Base-by-base conservation (phyloP, 2,888 invertebrate genomes). In the Drosophila barbarae region DNA sequence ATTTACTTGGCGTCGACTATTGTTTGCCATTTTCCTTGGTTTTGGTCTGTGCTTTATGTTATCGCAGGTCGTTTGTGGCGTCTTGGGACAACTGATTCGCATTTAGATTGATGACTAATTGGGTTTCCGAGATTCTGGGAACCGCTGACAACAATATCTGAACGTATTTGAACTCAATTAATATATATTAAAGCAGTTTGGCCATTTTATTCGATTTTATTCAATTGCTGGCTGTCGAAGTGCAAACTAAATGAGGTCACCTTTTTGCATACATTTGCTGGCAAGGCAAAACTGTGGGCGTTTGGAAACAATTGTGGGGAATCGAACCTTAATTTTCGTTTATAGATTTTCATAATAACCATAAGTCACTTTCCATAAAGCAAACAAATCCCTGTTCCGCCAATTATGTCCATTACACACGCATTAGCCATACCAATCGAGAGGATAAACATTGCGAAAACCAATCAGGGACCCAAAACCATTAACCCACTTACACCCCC, bases 401-500 rank as follows among this genome's bases (percentile, higher is more conserved):
- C 71, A 76, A 76, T 74, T 67, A 54, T 58, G 39, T 30, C 64
- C 77, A 69, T 74, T 61, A 47, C 18, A 28, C 21, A 28, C 34
- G 18, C 54, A 50, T 46, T 75, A 71, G 68, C 60, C 53, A 38
- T 9, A 13, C 73, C 70, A 66, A 73, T 71, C 58, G 65, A 41
- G 51, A 64, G 60, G 35, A 54, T 47, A 76, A 76, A 76, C 71
- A 76, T 58, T 52, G 47, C 58, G 26, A 52, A 51, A 73, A 68
- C 56, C 75, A 76, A 76, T 77, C 79, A 74, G 72, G 66, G 21
- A 69, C 54, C 38, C 60, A 47, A 78, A 67, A 59, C 79, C 76
- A 79, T 77, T 77, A 77, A 72, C 80, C 76, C 77, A 77, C 68
- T 70, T 79, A 66, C 34, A 34, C 51, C 49, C 58, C 57, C 42